Conservation (phyloP, 2,888 invertebrate genomes). For the Diarsia rubi region DNA sequence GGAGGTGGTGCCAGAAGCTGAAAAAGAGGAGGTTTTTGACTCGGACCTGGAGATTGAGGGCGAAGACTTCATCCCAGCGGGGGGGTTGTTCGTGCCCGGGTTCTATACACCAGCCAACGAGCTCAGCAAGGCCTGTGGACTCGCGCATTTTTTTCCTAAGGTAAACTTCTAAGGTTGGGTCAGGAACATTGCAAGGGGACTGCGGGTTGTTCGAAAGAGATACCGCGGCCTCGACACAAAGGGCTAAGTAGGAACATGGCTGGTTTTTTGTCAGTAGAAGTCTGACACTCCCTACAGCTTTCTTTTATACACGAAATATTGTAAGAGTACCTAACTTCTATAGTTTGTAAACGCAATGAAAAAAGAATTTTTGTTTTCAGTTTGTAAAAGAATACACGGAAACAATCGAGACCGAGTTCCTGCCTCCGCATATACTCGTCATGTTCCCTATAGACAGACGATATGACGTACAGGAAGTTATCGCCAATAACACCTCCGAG, state of each 20-base stretch:
- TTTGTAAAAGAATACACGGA: constrained; percentile 68
- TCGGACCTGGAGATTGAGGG: constrained; percentile 84
- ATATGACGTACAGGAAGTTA: constrained; percentile 79
- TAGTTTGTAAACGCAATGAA: too few species aligned
- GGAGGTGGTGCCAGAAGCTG: constrained; percentile 70
- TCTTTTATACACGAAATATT: too few species aligned
- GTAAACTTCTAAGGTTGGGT: constrained; percentile 54
- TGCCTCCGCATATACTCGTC: constrained; percentile 85
- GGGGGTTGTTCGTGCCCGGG: constrained; percentile 86
- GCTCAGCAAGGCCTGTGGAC: constrained; percentile 83
- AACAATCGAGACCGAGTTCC: constrained; percentile 79
- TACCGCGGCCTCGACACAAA: too few species aligned
- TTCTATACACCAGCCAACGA: constrained; percentile 85
- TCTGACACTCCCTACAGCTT: too few species aligned
- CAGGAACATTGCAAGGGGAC: too few species aligned
- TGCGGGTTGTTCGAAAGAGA: too few species aligned
- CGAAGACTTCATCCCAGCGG: constrained; percentile 87
- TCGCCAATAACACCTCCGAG: constrained; percentile 77
- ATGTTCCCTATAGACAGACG: constrained; percentile 85
- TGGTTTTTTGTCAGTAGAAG: too few species aligned
- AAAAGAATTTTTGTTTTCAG: constrained; percentile 62
- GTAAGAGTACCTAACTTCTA: too few species aligned
- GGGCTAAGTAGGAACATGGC: too few species aligned
- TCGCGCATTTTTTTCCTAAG: constrained; percentile 84
- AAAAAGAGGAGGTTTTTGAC: constrained; percentile 81